These are phyloP conservation scores for Synanthedon tipuliformis DNA, from an alignment of 2,888 invertebrate species.

Conservation along the genomic window DNA sequence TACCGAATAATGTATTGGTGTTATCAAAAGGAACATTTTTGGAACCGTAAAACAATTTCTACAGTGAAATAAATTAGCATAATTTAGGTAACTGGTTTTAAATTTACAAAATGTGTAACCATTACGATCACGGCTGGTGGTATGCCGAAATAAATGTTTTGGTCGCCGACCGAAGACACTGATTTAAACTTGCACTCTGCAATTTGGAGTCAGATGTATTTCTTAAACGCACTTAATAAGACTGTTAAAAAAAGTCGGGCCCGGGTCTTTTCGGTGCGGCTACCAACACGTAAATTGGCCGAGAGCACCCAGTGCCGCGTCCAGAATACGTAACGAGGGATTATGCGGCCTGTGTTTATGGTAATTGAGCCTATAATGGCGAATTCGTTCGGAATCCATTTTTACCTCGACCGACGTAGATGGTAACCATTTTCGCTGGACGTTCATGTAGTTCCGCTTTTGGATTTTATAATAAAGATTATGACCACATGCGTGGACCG, in stretches of 20 bases:
- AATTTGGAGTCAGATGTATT: slow-evolving; percentile 17
- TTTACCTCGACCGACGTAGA: slow-evolving; percentile 12
- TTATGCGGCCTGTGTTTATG: slow-evolving; percentile 20
- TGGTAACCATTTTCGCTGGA: slow-evolving; percentile 12
- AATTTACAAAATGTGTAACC: slow-evolving; percentile 9
- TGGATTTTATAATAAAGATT: neutral
- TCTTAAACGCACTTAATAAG: slow-evolving; percentile 12
- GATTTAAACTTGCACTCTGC: slow-evolving; percentile 18
- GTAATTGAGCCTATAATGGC: slow-evolving; percentile 20
- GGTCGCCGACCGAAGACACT: slow-evolving; percentile 17
- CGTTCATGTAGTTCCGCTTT: slow-evolving; percentile 9
- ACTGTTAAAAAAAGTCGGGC: slow-evolving; percentile 7
- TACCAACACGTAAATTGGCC: slow-evolving; percentile 8
- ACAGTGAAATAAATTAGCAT: slow-evolving; percentile 11
- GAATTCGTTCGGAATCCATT: slow-evolving; percentile 12
- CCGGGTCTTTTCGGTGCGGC: slow-evolving; percentile 11
- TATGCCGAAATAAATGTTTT: slow-evolving; percentile 21
- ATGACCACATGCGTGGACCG: neutral
- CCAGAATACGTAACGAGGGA: slow-evolving; percentile 14
- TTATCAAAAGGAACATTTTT: neutral
- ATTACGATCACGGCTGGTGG: slow-evolving; percentile 20
- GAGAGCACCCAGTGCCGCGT: slow-evolving; percentile 9
- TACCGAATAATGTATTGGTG: slow-evolving; percentile 5
- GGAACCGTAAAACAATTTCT: slow-evolving; percentile 4
- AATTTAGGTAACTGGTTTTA: slow-evolving; percentile 12